Base-by-base conservation (phyloP, 2,113 vertebrate genomes). In the Progne subis region DNA sequence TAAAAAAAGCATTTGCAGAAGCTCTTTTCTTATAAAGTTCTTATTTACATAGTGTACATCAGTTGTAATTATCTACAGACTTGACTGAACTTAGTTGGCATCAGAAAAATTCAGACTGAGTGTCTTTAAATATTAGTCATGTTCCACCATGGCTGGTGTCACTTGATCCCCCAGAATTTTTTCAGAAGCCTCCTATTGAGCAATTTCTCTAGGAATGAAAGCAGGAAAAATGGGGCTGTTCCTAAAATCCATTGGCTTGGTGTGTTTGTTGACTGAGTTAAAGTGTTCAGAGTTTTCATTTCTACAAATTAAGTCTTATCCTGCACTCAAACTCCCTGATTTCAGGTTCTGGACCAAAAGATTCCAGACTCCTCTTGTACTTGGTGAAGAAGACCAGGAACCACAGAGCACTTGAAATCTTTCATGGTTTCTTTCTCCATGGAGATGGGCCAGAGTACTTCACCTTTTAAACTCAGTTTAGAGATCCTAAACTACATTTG, bases 191-290 rank as follows among this genome's bases (percentile, higher is more conserved):
- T 52, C 14, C 23, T 61, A 18, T 0, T 72, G 28, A 88, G 25
- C 26, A 61, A 31, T 57, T 93, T 70, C 31, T 49, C 37, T 25
- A 20, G 13, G 44, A 91, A 90, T 23, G 16, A 20, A 72, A 32
- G 56, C 17, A 82, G 52, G 43, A 56, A 82, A 79, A 82, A 65
- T 0, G 43, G 6, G 8, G 19, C 9, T 80, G 31, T 43, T 79
- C 37, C 32, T 39, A 84, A 76, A 83, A 25, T 24, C 1, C 24
- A 68, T 1, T 41, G 44, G 53, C 31, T 47, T 0, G 0, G 14
- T 31, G 17, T 50, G 17, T 59, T 80, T 2, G 2, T 14, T 44
- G 69, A 81, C 56, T 1, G 6, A 29, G 4, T 7, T 14, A 39
- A 79, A 18, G 7, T 31, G 55, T 80, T 24, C 32, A 63, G 9